Evolutionary conservation across 1,140 invertebrate genomes (phyloP).

Genomic region (Drosophila orena): DNA sequence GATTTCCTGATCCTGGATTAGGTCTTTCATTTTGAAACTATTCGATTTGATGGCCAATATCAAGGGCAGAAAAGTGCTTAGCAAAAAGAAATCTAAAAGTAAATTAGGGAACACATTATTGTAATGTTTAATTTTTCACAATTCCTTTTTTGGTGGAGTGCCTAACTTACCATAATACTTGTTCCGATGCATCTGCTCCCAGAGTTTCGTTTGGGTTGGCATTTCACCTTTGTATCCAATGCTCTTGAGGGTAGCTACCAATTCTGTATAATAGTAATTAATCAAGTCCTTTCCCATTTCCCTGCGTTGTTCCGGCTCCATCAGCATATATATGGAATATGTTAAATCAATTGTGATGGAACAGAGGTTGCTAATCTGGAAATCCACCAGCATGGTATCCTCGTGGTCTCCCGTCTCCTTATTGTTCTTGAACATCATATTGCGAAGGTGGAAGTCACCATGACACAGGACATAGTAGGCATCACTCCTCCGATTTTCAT

Average conservation of each 20-base stretch:
- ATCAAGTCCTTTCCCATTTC: conserved; percentile 45
- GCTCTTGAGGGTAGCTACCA: conserved; percentile 46
- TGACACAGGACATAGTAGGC: conserved; percentile 58
- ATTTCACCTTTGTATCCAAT: conserved; percentile 56
- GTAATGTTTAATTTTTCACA: too few species aligned
- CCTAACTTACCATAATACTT: conserved; percentile 47
- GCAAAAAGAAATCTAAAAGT: conserved; percentile 52
- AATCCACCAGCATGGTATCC: conserved; percentile 65
- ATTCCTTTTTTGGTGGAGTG: rapidly evolving
- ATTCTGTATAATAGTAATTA: conserved; percentile 47
- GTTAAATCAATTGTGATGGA: conserved; percentile 54
- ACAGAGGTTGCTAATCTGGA: conserved; percentile 52
- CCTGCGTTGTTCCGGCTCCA: conserved; percentile 49
- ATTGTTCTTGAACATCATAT: conserved; percentile 72
- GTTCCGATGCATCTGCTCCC: conserved; percentile 35
- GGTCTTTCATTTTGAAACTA: conserved; percentile 4
- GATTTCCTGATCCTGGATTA: conserved; percentile 19
- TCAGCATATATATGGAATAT: conserved; percentile 62
- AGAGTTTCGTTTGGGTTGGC: conserved; percentile 44
- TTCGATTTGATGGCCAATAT: conserved; percentile 21
- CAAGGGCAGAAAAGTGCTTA: conserved; percentile 44
- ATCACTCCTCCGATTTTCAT: conserved; percentile 18
- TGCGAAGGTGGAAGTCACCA: conserved; percentile 67
- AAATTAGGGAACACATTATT: background rate
- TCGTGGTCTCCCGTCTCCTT: conserved; percentile 30